These are phyloP conservation scores for Dendrolimus punctatus DNA, from an alignment of 1,140 invertebrate species.

Conservation along the genomic window DNA sequence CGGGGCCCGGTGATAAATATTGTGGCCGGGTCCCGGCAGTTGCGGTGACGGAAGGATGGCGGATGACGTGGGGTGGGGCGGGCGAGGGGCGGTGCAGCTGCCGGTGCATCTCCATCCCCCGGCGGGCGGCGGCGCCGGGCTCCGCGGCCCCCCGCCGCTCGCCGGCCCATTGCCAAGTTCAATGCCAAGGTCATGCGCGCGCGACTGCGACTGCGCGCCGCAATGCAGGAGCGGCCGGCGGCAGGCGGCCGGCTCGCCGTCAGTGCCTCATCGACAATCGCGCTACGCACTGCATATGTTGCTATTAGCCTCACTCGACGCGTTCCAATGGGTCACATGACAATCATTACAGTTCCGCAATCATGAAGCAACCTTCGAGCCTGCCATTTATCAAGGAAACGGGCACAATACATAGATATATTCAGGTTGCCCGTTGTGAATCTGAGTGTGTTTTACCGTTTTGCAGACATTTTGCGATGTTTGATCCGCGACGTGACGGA, in stretches of 20 bases:
- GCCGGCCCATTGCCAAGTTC: conserved; percentile 70
- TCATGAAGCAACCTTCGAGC: conserved; percentile 8
- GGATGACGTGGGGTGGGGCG: conserved; percentile 47
- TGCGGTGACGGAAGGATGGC: conserved; percentile 39
- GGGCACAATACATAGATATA: conserved; percentile 9
- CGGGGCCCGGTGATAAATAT: conserved; percentile 1
- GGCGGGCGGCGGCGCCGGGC: conserved; percentile 24
- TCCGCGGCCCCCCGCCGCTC: conserved; percentile 27
- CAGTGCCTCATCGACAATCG: conserved; percentile 54
- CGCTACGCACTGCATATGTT: conserved; percentile 36
- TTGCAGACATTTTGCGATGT: conserved; percentile 12
- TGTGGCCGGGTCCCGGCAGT: conserved; percentile 12
- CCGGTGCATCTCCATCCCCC: conserved; percentile 43
- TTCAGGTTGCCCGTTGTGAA: conserved; percentile 17
- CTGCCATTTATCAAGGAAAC: conserved; percentile 1
- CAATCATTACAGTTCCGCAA: conserved; percentile 13
- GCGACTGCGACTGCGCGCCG: conserved; percentile 70
- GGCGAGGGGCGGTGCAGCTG: conserved; percentile 56
- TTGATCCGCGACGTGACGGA: conserved; percentile 20
- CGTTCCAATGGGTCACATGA: conserved; percentile 22
- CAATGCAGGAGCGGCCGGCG: conserved; percentile 71
- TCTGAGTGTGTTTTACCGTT: conserved; percentile 11
- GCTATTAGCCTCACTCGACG: conserved; percentile 19
- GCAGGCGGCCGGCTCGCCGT: conserved; percentile 37
- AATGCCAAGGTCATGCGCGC: conserved; percentile 74